Conservation (phyloP, 2,888 invertebrate genomes). For the Bugula neritina region DNA sequence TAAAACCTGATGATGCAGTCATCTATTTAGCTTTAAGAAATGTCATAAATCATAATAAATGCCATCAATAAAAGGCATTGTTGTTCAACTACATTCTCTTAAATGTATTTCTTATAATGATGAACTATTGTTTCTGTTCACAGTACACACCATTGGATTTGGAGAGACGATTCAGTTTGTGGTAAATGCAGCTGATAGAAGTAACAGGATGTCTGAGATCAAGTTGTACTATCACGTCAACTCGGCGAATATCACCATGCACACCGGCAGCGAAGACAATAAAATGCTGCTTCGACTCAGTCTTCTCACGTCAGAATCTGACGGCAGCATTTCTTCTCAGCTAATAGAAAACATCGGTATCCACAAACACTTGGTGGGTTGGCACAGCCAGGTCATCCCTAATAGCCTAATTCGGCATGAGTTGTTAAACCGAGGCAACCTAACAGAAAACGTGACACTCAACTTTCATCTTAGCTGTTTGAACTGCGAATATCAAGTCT, state of each 20-base stretch:
- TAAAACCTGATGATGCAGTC: too few relatives aligned
- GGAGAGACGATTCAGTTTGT: slow-evolving; percentile 11
- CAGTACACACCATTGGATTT: background rate
- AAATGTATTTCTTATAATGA: too few relatives aligned
- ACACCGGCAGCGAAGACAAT: background rate
- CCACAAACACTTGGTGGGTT: background rate
- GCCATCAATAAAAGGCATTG: too few relatives aligned
- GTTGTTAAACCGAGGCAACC: background rate
- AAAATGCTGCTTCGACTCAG: slow-evolving; percentile 13
- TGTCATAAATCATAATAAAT: too few relatives aligned
- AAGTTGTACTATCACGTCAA: slow-evolving; percentile 15
- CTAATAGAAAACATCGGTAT: background rate
- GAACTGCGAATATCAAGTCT: slow-evolving; percentile 13
- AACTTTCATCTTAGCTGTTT: slow-evolving; percentile 18
- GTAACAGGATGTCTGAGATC: background rate
- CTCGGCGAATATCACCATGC: slow-evolving; percentile 7
- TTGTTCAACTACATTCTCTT: too few relatives aligned
- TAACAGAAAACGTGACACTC: background rate
- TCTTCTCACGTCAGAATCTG: background rate
- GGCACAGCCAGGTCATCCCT: slow-evolving; percentile 16
- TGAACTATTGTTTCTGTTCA: too few relatives aligned
- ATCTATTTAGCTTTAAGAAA: too few relatives aligned
- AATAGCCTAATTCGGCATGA: background rate
- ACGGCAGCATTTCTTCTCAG: background rate
- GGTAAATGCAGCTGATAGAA: slow-evolving; percentile 6